A percentile compares a stretch with the other conserved stretches of the same genome.
These are phyloP conservation scores for Jordanella pulchra DNA, from an alignment of 2,797 vertebrate species.

Conservation along the genomic window DNA sequence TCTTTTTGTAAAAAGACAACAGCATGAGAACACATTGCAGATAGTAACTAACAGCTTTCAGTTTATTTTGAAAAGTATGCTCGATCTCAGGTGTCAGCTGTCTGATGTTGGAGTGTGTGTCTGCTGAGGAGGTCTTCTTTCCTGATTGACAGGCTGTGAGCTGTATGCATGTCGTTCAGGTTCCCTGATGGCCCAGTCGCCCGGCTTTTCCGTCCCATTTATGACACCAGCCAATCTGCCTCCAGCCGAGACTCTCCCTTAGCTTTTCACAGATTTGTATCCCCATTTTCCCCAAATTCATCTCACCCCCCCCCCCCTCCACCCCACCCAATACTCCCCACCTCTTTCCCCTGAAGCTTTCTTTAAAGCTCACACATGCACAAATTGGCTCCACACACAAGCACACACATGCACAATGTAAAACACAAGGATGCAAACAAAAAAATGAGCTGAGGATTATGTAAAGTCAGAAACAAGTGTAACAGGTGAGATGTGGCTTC, in stretches of 20 bases:
- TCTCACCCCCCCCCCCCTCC: constrained; percentile 65
- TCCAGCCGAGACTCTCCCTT: constrained; percentile 77
- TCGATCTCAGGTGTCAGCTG: constrained; percentile 38
- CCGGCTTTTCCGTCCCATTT: constrained; percentile 74
- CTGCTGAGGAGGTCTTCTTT: constrained; percentile 52
- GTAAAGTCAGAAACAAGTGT: constrained; percentile 60
- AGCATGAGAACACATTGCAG: background rate
- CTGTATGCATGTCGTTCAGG: constrained; percentile 58
- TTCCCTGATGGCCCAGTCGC: constrained; percentile 67
- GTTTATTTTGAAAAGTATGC: constrained; percentile 19
- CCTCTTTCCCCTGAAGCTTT: constrained; percentile 48
- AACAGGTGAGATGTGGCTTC: constrained; percentile 41
- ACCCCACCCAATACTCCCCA: constrained; percentile 47
- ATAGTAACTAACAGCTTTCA: constrained; percentile 14
- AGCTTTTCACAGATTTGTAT: constrained; percentile 82
- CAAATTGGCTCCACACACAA: constrained; percentile 32
- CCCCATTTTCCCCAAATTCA: constrained; percentile 82
- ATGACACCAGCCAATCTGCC: constrained; percentile 82
- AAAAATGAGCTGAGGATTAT: constrained; percentile 54
- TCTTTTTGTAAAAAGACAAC: constrained; percentile 23
- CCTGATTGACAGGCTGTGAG: constrained; percentile 86
- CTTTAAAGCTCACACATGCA: constrained; percentile 58
- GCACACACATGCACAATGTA: background rate
- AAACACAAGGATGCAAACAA: constrained; percentile 16
- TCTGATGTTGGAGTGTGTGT: constrained; percentile 28